Evolutionary conservation across 2,797 vertebrate species (phyloP), one percentile per base, ranked within the genome.

Genomic region (Lagorchestes hirsutus): DNA sequence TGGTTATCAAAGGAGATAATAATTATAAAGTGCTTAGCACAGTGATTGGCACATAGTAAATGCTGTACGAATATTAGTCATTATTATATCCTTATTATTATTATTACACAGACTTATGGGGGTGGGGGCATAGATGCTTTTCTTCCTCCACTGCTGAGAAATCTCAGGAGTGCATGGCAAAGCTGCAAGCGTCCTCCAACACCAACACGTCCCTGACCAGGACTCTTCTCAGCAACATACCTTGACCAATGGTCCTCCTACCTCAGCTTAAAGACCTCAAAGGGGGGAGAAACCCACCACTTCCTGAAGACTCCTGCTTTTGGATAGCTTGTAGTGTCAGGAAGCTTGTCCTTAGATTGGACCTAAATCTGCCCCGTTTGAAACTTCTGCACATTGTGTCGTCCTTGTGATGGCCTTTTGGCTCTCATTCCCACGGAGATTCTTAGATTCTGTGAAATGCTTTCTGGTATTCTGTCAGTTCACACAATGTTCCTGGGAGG

Each of bases 401-500:
- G n/a, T 74, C n/a, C 67, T 40, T 16, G 0, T 18, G 67, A 40
- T 6, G 18, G 67, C n/a, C n/a, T 40, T 46, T 40, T 3, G 6
- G 18, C n/a, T 82, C 18, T 46, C 0, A 0, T 82, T 82, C 62
- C 14, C 62, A n/a, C 34, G n/a, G 34, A 40, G n/a, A 18, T 40
- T n/a, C 74, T 46, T 82, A 40, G 74, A 82, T 46, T 82, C 40
- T 82, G 40, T 82, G 74, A 92, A 94, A 96, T 92, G 91, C 91
- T 27, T 1, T 46, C 59, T 56, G 59, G 22, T 40, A 1, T 92
- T 94, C 55, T 54, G 16, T 31, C 40, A 40, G 52, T 54, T 56
- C 56, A 29, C 57, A 93, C 93, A 91, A 27, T 94, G 96, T 62
- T 96, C 46, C 67, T 93, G 87, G 57, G 93, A 92, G 87, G 82